phyloP scores from a whole-genome alignment of 2,888 invertebrate genomes.

The Stratiomys singularior region DNA sequence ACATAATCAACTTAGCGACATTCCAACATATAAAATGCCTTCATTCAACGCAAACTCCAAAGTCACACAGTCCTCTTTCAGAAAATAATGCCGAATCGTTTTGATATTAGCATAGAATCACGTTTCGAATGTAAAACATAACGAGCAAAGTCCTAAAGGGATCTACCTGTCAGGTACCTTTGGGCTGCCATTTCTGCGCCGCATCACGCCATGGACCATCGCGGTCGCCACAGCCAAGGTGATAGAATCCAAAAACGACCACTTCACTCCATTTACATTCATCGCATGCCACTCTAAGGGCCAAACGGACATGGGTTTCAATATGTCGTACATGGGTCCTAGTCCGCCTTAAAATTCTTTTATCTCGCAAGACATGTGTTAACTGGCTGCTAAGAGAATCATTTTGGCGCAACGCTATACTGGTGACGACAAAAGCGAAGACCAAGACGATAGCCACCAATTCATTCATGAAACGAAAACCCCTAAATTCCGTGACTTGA shows the following conservation, averaged over 20 bases:
- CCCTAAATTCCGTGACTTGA: slow-evolving; percentile 19
- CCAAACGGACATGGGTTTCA: slow-evolving; percentile 43
- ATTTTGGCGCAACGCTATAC: slow-evolving; percentile 4
- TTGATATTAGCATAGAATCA: slow-evolving; percentile 45
- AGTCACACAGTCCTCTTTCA: slow-evolving; percentile 34
- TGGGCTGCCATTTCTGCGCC: not conserved
- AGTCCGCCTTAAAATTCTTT: slow-evolving; percentile 43
- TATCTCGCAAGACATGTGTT: slow-evolving; percentile 52
- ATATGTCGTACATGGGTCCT: slow-evolving; percentile 43
- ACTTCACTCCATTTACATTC: slow-evolving; percentile 30
- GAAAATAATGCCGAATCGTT: slow-evolving; percentile 31
- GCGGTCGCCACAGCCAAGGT: not conserved
- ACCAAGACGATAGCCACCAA: not conserved
- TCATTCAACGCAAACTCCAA: slow-evolving; percentile 13
- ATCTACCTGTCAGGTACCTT: slow-evolving; percentile 27
- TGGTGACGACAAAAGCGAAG: not conserved
- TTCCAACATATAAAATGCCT: not conserved
- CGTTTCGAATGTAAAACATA: slow-evolving; percentile 41
- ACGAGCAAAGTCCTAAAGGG: slow-evolving; percentile 18
- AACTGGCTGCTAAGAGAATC: slow-evolving; percentile 22
- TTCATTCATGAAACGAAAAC: slow-evolving; percentile 38
- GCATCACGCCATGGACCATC: slow-evolving; percentile 14
- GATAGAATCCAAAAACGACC: slow-evolving; percentile 30
- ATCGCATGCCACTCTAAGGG: slow-evolving; percentile 44
- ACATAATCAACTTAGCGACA: not conserved